Percentiles rank a stretch among this genome's conserved stretches.
phyloP scores from a whole-genome alignment of 2,113 vertebrate genomes.

The Beaufortia kweichowensis region DNA sequence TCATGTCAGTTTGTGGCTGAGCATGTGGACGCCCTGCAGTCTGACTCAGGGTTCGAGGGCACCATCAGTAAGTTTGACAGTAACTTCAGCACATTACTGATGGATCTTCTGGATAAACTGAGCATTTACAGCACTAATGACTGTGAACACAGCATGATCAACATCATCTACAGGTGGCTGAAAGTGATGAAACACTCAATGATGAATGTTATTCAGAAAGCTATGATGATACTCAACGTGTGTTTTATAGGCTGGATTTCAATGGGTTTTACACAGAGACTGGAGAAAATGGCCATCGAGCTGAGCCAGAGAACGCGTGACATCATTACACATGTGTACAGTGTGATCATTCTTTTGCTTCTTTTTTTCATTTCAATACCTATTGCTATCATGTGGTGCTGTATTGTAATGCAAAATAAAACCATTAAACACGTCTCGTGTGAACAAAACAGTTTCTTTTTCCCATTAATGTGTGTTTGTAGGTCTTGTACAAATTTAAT shows the following conservation, averaged over 20 bases:
- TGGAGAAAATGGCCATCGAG: conserved; percentile 90
- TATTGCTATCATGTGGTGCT: not conserved
- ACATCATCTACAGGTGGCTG: conserved; percentile 94
- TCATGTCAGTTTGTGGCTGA: conserved; percentile 77
- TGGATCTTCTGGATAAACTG: conserved; percentile 93
- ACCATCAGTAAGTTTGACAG: conserved; percentile 91
- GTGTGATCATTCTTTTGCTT: not conserved
- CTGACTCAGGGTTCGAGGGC: conserved; percentile 83
- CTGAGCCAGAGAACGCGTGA: conserved; percentile 82
- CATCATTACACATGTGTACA: not conserved
- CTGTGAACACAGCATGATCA: conserved; percentile 98
- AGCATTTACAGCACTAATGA: conserved; percentile 97
- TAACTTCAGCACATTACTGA: conserved; percentile 89
- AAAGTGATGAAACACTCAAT: no score
- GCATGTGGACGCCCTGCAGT: conserved; percentile 77
- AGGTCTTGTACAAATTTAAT: not conserved
- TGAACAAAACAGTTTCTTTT: not conserved
- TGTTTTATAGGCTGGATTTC: conserved; percentile 85
- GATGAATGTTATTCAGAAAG: no score
- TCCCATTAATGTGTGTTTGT: not conserved
- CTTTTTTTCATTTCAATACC: not conserved
- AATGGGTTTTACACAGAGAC: conserved; percentile 97
- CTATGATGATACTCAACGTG: no score
- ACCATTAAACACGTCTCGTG: no score
- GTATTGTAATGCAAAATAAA: no score